These are phyloP conservation scores for Dasyprocta punctata DNA, from an alignment of 2,113 vertebrate species.

Conservation along the genomic window DNA sequence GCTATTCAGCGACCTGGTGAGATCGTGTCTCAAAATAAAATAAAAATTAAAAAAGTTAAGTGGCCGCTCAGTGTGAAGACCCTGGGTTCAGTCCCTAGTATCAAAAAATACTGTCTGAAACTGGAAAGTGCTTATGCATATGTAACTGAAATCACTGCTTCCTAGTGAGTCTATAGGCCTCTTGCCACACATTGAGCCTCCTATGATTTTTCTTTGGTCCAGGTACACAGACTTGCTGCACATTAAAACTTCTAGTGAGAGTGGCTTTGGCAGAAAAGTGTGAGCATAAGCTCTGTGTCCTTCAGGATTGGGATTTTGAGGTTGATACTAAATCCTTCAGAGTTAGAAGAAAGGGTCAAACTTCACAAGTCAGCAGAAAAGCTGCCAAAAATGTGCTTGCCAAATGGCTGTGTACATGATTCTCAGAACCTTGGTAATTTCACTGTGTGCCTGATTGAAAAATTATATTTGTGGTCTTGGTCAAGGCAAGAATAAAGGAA, in stretches of 20 bases:
- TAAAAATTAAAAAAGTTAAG: not conserved
- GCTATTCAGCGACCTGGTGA: not conserved
- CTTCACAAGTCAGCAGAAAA: conserved; percentile 71
- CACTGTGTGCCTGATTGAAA: conserved; percentile 50
- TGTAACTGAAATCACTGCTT: not conserved
- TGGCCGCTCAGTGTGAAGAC: not conserved
- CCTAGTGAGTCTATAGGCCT: not conserved
- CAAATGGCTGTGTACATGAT: conserved; percentile 35
- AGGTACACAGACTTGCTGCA: not conserved
- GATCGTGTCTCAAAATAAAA: not conserved
- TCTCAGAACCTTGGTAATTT: conserved; percentile 61
- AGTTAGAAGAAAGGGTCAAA: not conserved
- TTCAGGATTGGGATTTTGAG: conserved; percentile 62
- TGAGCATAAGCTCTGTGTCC: not conserved
- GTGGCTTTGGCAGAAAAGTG: not conserved
- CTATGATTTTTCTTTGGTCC: not conserved
- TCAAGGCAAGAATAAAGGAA: conserved; percentile 55
- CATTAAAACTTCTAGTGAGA: not conserved
- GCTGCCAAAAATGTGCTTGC: conserved; percentile 47
- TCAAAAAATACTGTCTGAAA: not conserved
- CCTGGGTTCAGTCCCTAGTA: not conserved
- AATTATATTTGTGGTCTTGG: conserved; percentile 37
- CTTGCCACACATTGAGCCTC: not conserved
- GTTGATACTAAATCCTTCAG: conserved; percentile 63
- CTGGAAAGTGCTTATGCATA: not conserved